Percentiles rank a stretch among this genome's conserved stretches.
Evolutionary conservation across 2,797 vertebrate genomes (phyloP).

Genomic region (Linurgus olivaceus): DNA sequence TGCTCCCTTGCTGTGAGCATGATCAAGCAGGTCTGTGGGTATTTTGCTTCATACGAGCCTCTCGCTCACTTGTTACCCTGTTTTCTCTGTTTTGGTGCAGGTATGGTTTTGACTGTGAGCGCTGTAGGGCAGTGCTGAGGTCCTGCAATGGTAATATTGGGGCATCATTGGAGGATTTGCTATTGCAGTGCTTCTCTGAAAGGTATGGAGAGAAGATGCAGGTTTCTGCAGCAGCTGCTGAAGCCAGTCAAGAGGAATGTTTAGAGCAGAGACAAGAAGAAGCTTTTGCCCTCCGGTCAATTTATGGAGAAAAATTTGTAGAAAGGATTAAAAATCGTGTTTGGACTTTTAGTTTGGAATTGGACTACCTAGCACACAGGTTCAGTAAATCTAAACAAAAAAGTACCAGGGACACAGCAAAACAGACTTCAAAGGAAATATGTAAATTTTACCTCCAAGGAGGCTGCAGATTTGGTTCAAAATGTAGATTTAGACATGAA

Average conservation of each 20-base stretch:
- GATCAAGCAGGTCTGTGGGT: not conserved
- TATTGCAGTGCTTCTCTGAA: conserved; percentile 87
- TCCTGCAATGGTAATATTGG: conserved; percentile 87
- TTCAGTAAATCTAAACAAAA: conserved; percentile 60
- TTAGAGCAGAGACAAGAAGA: conserved; percentile 89
- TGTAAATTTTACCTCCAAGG: conserved; percentile 90
- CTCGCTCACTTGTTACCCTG: not conserved
- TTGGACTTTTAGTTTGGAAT: conserved; percentile 87
- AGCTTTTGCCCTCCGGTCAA: conserved; percentile 87
- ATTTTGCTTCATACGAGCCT: not conserved
- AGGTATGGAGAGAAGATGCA: conserved; percentile 79
- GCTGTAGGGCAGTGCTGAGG: conserved; percentile 81
- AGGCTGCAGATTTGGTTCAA: conserved; percentile 88
- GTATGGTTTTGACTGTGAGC: conserved; percentile 90
- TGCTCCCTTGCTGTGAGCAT: not conserved
- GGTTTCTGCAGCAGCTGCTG: conserved; percentile 62
- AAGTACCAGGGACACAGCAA: conserved; percentile 14
- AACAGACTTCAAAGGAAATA: conserved; percentile 67
- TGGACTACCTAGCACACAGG: conserved; percentile 77
- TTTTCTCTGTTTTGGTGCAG: conserved; percentile 70
- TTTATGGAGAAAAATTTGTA: conserved; percentile 90
- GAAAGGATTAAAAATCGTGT: conserved; percentile 89
- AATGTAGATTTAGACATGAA: conserved; percentile 90
- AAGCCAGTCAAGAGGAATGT: conserved; percentile 81
- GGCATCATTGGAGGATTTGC: conserved; percentile 86